These are phyloP conservation scores for Clarias magur DNA, from an alignment of 2,113 vertebrate genomes.

Conservation along the genomic window DNA sequence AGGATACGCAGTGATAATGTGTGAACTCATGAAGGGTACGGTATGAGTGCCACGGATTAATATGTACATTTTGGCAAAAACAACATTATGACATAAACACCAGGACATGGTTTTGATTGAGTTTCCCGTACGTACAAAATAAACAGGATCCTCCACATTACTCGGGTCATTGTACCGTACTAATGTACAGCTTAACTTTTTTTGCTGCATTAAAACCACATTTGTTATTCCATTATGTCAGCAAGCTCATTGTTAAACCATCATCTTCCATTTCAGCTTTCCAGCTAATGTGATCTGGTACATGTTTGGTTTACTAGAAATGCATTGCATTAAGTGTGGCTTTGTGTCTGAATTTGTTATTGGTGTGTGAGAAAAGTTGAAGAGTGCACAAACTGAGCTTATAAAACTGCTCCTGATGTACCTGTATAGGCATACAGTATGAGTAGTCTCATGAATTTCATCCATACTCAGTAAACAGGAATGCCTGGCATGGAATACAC, in stretches of 20 bases:
- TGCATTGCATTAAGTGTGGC: not conserved
- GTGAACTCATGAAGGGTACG: no score
- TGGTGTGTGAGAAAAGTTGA: slow-evolving; percentile 11
- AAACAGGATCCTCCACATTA: not conserved
- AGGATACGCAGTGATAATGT: no score
- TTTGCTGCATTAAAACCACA: not conserved
- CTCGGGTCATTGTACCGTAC: not conserved
- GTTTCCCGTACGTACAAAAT: not conserved
- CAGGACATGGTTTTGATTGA: slow-evolving; percentile 16
- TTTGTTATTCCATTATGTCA: slow-evolving; percentile 31
- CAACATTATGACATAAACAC: not conserved
- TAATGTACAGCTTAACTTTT: slow-evolving; percentile 6
- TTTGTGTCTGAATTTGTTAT: slow-evolving; percentile 2
- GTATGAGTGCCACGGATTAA: no score
- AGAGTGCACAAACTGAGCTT: not conserved
- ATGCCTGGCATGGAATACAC: not conserved
- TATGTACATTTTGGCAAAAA: no score
- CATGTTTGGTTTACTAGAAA: slow-evolving; percentile 15
- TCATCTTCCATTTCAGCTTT: not conserved
- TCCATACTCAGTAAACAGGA: not conserved
- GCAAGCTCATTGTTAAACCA: not conserved
- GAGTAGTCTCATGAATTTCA: not conserved
- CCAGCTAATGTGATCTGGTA: slow-evolving; percentile 5
- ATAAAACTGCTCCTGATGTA: not conserved
- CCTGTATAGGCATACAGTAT: not conserved